A percentile compares a stretch with the other conserved stretches of the same genome.
These are phyloP conservation scores for Stigmatopora nigra DNA, from an alignment of 2,113 vertebrate genomes.

Conservation along the genomic window DNA sequence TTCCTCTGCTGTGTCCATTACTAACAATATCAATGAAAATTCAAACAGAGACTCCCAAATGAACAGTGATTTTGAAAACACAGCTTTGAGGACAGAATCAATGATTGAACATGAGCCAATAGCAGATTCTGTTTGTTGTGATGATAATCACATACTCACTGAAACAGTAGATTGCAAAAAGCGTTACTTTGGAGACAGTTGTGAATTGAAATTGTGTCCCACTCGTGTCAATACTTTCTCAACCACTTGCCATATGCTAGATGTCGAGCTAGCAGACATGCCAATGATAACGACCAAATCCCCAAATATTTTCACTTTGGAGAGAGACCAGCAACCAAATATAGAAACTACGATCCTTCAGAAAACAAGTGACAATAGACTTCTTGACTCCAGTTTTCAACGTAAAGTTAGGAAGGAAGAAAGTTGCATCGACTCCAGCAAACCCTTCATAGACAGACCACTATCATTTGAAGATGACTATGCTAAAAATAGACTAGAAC, in stretches of 20 bases:
- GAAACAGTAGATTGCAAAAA: slow-evolving; percentile 18
- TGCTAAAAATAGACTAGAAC: slow-evolving; percentile 2
- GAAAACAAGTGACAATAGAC: neutral
- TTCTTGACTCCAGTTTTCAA: slow-evolving; percentile 4
- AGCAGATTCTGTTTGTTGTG: slow-evolving; percentile 25
- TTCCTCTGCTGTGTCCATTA: slow-evolving; percentile 1
- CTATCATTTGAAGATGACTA: neutral
- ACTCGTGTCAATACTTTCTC: neutral
- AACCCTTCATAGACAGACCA: neutral
- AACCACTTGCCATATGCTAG: slow-evolving; percentile 3
- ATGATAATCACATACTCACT: slow-evolving; percentile 3
- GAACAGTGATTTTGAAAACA: slow-evolving; percentile 10
- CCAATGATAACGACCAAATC: slow-evolving; percentile 5
- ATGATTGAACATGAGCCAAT: slow-evolving; percentile 27
- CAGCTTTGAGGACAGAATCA: neutral
- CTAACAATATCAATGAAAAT: neutral
- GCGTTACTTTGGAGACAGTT: neutral
- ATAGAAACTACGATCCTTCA: slow-evolving; percentile 8
- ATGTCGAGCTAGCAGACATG: slow-evolving; percentile 1
- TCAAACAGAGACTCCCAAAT: slow-evolving; percentile 1
- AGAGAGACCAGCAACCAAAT: neutral
- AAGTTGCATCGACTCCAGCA: slow-evolving; percentile 10
- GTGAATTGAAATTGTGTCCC: slow-evolving; percentile 7
- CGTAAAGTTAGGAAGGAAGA: slow-evolving; percentile 7
- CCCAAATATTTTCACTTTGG: slow-evolving; percentile 5